These are phyloP conservation scores for Trididemnum miniatum DNA, from an alignment of 23 tunicate species.

Conservation along the genomic window DNA sequence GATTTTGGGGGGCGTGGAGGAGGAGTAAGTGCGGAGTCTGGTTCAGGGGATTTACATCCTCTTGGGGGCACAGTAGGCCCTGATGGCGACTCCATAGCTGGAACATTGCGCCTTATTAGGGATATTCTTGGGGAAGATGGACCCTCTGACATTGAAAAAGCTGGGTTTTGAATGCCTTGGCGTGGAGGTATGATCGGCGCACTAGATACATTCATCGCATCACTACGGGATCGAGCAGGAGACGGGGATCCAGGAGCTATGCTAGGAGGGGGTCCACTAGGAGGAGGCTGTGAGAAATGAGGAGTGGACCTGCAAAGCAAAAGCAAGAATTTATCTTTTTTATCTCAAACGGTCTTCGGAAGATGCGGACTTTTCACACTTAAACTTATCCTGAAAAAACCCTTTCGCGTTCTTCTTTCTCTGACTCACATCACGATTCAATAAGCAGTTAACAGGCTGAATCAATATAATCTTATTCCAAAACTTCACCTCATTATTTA, in stretches of 20 bases:
- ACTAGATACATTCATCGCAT: background rate
- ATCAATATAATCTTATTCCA: too few species aligned
- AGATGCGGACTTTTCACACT: too few species aligned
- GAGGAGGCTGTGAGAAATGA: background rate
- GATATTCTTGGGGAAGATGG: background rate
- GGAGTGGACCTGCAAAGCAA: too few species aligned
- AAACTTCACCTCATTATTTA: too few species aligned
- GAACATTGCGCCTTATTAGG: background rate
- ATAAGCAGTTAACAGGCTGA: too few species aligned
- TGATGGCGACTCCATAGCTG: background rate
- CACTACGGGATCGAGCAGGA: background rate
- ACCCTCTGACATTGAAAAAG: background rate
- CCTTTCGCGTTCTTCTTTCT: too few species aligned
- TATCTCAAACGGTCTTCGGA: too few species aligned
- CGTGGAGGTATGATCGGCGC: background rate
- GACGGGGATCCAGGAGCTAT: background rate
- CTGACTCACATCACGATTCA: too few species aligned
- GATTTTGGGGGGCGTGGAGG: slow-evolving; percentile 45
- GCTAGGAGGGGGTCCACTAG: slow-evolving; percentile 26
- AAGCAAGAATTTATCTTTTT: too few species aligned
- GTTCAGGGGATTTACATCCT: slow-evolving; percentile 18
- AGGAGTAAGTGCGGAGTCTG: slow-evolving; percentile 42
- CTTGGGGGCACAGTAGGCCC: slow-evolving; percentile 68
- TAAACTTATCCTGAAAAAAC: too few species aligned
- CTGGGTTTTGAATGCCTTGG: background rate